phyloP scores from a whole-genome alignment of 2,888 invertebrate genomes.

The Microplitis deprimator region DNA sequence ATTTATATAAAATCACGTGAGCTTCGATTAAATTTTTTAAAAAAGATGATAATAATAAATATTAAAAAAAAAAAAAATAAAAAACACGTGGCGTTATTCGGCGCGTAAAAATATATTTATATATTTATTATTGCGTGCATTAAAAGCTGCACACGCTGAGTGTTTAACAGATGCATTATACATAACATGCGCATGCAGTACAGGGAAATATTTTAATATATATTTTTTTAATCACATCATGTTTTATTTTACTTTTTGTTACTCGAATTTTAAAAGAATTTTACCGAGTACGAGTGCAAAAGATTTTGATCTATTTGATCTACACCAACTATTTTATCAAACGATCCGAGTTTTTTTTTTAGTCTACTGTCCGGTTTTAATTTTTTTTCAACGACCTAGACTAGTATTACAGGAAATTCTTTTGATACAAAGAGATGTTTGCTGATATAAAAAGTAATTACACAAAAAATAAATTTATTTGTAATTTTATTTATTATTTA shows the following conservation, averaged over 20 bases:
- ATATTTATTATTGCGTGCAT: conserved; percentile 16
- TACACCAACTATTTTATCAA: not conserved
- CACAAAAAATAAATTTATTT: not conserved
- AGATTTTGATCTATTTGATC: too few species aligned
- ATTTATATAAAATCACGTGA: not conserved
- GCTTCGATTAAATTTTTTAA: not conserved
- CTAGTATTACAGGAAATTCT: not conserved
- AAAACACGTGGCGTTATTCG: conserved; percentile 24
- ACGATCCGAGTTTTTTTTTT: not conserved
- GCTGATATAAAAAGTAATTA: not conserved
- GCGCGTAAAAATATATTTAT: not conserved
- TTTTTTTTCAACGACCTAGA: not conserved
- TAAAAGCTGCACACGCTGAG: conserved; percentile 28
- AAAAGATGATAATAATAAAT: conserved; percentile 2
- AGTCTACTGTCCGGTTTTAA: not conserved
- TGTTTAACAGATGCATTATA: conserved; percentile 32
- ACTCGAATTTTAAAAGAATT: too few species aligned
- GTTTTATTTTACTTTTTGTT: not conserved
- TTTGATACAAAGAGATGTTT: too few species aligned
- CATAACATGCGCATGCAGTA: conserved; percentile 48
- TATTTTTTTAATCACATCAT: not conserved
- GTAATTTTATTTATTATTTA: not conserved
- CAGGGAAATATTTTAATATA: not conserved
- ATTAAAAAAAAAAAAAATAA: conserved; percentile 21
- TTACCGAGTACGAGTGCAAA: too few species aligned